Evolutionary conservation across 2,797 vertebrate species (phyloP), one percentile per base, ranked within the genome.

Genomic region (Anas bahamensis): DNA sequence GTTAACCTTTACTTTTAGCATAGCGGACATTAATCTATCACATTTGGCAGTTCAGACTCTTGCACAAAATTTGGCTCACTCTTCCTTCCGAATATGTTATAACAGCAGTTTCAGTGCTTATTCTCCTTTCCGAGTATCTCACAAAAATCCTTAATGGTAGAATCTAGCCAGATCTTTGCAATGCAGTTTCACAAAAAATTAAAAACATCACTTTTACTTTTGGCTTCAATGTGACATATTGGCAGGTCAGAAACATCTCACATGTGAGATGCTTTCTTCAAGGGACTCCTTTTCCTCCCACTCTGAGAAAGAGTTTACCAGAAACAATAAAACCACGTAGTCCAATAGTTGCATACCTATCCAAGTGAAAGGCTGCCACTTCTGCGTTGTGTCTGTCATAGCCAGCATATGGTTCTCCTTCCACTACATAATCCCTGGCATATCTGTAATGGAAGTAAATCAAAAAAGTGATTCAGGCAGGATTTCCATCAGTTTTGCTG

Each of bases 311-410:
- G 7, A 4, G 1, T 41, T 78, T 68, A 41, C 19, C 59, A 84
- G 68, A 75, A 50, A 61, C 48, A 86, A 17, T 6, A 35, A 86
- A 93, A 42, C 4, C 26, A 91, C 50, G 14, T 24, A 75, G 61
- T 17, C 16, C 56, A 77, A 4, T 14, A 53, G 26, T 66, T 84
- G 93, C 94, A 37, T 97, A 99, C 99, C 99, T 99, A 96, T 99
- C 99, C 97, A 99, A 96, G 92, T 99, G 99, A 95, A 99, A 99
- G 86, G 99, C 99, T 46, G 99, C 99, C 86, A 99, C 98, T 95
- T 99, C 99, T 39, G 99, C 99, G 1, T 99, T 99, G 97, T 99
- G 99, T 77, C 99, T 97, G 92, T 99, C 99, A 2, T 99, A 99
- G 35, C 99, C 99, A 35, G 99, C 99, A 0, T 99, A 99, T 0